Evolutionary conservation across 2,797 vertebrate genomes (phyloP), one percentile per base, ranked within the genome.

Genomic region (Squalus acanthias): DNA sequence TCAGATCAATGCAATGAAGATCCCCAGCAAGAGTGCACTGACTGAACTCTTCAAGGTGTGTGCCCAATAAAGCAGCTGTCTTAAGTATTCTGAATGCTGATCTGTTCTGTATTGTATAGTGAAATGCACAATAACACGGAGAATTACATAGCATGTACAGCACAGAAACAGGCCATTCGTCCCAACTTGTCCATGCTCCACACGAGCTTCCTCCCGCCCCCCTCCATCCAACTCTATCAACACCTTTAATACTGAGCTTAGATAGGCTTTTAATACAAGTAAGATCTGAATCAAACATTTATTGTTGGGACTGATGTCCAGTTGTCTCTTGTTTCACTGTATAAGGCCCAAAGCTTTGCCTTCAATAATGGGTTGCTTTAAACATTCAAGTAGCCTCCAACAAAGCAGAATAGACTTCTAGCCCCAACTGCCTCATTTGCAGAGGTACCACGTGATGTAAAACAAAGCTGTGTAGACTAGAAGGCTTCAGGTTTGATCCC

Each of bases 41-140:
- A 99, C 99, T 15, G 98, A 99, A 96, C 99, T 99, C 96, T 99
- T 99, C 97, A 99, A 99, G 98, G 99, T 99, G 97, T 98, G 96
- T 2, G n/a, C 69, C 0, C 46, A 74, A 1, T 57, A 33, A 13
- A 74, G 6, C 94, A 29, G 39, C 91, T 94, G 57, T 95, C 15
- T 91, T 33, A 33, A n/a, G 13, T 46, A 46, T 67, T 20, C 17
- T 46, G 33, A 69, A 69, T 46, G n/a, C 17, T 93, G 63, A 65
- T 9, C 10, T 46, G 63, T 20, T 69, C 15, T 4, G 4, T 67
- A 22, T 46, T 46, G 67, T 46, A 46, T 65, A 20, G 10, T 69
- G n/a, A 93, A 69, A 69, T 39, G 22, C 8, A 65, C 3, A 93
- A 46, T 33, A 20, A 63, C 24, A 24, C 9, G 60, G 87, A 13